Percentiles rank a stretch among this genome's conserved stretches.
phyloP scores from a whole-genome alignment of 1,140 invertebrate species.

The Aphaenogaster ashmeadi region DNA sequence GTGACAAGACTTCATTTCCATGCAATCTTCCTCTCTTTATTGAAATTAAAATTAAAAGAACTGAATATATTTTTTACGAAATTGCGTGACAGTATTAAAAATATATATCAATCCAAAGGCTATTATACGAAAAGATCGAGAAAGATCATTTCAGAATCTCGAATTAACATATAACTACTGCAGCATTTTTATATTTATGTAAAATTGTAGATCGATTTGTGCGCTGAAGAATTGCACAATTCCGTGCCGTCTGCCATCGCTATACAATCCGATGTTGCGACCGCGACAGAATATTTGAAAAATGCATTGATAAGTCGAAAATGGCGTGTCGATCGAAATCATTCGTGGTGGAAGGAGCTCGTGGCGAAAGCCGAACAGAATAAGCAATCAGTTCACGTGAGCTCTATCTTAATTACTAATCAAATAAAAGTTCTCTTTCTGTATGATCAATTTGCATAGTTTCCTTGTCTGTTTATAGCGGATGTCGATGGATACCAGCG shows the following conservation, averaged over 20 bases:
- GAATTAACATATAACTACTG: background rate
- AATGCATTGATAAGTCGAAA: constrained; percentile 77
- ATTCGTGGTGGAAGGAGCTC: constrained; percentile 89
- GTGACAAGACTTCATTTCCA: background rate
- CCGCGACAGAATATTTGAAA: constrained; percentile 89
- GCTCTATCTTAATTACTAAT: background rate
- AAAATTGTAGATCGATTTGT: constrained; percentile 92
- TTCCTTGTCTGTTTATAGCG: constrained; percentile 80
- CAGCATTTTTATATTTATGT: background rate
- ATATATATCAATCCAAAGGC: background rate
- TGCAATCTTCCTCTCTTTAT: background rate
- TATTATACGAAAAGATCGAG: background rate
- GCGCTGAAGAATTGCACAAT: constrained; percentile 97
- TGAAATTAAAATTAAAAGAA: background rate
- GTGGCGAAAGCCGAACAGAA: constrained; percentile 88
- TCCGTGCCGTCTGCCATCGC: constrained; percentile 92
- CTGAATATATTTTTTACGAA: background rate
- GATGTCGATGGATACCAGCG: constrained; percentile 89
- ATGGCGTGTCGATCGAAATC: constrained; percentile 84
- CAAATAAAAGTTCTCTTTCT: constrained; percentile 29
- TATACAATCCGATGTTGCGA: constrained; percentile 93
- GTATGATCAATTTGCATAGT: background rate
- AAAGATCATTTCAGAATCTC: background rate
- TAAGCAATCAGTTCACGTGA: constrained; percentile 87
- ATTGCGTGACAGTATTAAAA: background rate